Evolutionary conservation across 1,140 invertebrate species (phyloP).

Genomic region (Lepidurus couesii): DNA sequence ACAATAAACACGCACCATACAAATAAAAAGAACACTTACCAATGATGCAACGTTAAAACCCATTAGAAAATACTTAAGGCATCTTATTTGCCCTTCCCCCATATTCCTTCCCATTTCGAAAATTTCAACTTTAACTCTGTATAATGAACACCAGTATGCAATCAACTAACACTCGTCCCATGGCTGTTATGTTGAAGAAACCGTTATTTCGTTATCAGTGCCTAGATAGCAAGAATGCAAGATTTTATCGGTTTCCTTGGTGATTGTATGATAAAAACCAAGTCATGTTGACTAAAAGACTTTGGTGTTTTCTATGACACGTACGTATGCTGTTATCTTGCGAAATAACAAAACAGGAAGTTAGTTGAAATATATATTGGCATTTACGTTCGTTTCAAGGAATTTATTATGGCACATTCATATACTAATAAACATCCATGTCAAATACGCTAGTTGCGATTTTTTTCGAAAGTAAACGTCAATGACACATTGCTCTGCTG

Average conservation of each 20-base stretch:
- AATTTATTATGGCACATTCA: too few species aligned
- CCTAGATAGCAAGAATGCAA: background rate
- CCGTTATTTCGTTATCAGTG: background rate
- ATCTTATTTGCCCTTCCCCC: background rate
- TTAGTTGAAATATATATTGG: background rate
- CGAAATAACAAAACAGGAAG: conserved; percentile 6
- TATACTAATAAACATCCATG: too few species aligned
- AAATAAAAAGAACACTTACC: background rate
- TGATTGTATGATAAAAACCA: background rate
- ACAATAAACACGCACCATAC: background rate
- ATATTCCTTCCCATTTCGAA: background rate
- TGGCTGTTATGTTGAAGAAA: background rate
- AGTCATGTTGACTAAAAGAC: background rate
- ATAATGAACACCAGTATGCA: background rate
- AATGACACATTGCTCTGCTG: too few species aligned
- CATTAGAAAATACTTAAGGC: conserved; percentile 1
- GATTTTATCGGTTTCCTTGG: background rate
- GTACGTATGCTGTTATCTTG: background rate
- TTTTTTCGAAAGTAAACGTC: too few species aligned
- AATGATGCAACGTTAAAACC: background rate
- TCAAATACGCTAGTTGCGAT: too few species aligned
- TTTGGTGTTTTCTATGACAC: background rate
- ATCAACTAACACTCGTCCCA: background rate
- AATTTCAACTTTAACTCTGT: background rate
- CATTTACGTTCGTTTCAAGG: background rate